These are phyloP conservation scores for Pionites leucogaster DNA, from an alignment of 2,113 vertebrate species.

Conservation along the genomic window DNA sequence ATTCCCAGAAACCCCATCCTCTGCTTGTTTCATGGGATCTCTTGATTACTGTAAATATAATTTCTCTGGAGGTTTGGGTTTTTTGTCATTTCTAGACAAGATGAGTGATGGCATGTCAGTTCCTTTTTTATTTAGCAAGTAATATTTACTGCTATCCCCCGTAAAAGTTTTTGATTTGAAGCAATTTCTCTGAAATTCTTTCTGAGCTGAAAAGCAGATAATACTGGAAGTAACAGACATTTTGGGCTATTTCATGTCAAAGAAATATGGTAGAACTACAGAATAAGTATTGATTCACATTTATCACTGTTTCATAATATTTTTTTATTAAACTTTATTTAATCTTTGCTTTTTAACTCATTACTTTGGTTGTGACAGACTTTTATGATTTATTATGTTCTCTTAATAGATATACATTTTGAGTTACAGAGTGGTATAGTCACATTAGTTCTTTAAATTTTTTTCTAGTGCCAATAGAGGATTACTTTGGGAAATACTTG, in stretches of 20 bases:
- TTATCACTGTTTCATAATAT: slow-evolving; percentile 22
- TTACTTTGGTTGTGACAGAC: background rate
- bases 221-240: background rate
- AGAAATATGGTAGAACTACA: background rate
- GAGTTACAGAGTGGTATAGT: background rate
- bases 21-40: background rate
- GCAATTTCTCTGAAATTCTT: background rate
- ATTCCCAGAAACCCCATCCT: too few species aligned
- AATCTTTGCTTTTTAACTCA: slow-evolving; percentile 30
- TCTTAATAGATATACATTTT: background rate
- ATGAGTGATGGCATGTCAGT: background rate
- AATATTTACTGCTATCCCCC: background rate
- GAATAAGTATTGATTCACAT: slow-evolving; percentile 11
- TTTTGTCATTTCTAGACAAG: background rate
- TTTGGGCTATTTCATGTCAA: background rate
- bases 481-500: background rate
- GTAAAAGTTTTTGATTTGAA: background rate
- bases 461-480: background rate
- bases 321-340: slow-evolving; percentile 62
- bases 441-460: slow-evolving; percentile 6
- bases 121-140: background rate
- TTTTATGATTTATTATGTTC: slow-evolving; percentile 30
- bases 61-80: background rate
- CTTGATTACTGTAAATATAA: accelerated
- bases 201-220: background rate